These are phyloP conservation scores for Cerastoderma edule DNA, from an alignment of 2,888 invertebrate species.

Conservation along the genomic window DNA sequence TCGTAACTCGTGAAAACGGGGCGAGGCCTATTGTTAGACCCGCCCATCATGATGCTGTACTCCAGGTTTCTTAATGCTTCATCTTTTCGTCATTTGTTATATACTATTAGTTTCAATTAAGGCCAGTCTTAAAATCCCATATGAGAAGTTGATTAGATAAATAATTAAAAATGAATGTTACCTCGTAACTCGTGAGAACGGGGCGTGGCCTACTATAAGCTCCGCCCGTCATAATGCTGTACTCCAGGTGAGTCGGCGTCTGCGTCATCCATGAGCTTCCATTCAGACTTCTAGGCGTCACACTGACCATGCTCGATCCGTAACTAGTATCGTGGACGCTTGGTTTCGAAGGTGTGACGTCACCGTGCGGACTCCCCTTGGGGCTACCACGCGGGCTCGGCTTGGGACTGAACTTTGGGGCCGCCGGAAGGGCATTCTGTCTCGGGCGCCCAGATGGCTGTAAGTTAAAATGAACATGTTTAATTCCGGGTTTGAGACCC, in stretches of 20 bases:
- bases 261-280: constrained; percentile 65
- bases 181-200: constrained; percentile 74
- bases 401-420: constrained; percentile 60
- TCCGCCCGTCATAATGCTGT: constrained; percentile 62
- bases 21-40: constrained; percentile 66
- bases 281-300: constrained; percentile 70
- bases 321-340: constrained; percentile 62
- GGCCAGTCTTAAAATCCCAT: too few relatives aligned
- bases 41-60: constrained; percentile 59
- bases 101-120: too few relatives aligned
- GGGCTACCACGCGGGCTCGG: constrained; percentile 63
- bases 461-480: constrained; percentile 18
- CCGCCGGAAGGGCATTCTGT: constrained; percentile 45
- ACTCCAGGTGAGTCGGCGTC: constrained; percentile 58
- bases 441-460: constrained; percentile 58
- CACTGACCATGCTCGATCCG: constrained; percentile 72
- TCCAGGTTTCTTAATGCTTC: too few relatives aligned
- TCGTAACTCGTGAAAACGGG: constrained; percentile 74
- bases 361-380: constrained; percentile 40
- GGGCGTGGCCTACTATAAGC: constrained; percentile 71
- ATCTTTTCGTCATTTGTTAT: too few relatives aligned
- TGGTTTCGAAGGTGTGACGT: constrained; percentile 41
- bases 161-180: too few relatives aligned
- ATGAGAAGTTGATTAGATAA: too few relatives aligned
- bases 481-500: constrained; percentile 13